Percentiles rank a stretch among this genome's conserved stretches.
Conservation (phyloP, 2,888 invertebrate genomes). For the Andricus quercusramuli region DNA sequence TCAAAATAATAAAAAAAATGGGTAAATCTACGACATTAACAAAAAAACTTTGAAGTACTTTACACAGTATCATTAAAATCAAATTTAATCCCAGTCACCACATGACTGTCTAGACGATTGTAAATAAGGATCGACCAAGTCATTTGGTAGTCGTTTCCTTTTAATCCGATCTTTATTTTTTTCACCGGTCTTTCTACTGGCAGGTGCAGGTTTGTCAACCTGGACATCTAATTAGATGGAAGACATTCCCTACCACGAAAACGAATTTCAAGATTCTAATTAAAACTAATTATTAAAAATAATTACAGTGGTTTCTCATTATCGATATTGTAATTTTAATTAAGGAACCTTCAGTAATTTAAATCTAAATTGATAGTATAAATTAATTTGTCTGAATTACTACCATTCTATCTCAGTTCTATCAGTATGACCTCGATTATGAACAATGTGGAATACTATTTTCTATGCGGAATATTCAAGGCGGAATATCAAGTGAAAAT, state of each 20-base stretch:
- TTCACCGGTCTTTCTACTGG: constrained; percentile 5
- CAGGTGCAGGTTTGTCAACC: constrained; percentile 36
- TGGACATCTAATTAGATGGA: constrained; percentile 33
- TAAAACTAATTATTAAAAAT: constrained; percentile 28
- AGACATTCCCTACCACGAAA: background rate
- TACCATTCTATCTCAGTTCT: too few relatives aligned
- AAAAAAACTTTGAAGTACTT: background rate
- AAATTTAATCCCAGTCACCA: constrained; percentile 12
- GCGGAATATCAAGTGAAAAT: too few relatives aligned
- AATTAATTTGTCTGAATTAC: background rate
- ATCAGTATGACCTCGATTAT: too few relatives aligned
- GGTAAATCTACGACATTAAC: background rate
- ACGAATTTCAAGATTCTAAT: constrained; percentile 12
- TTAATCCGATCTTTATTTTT: constrained; percentile 38
- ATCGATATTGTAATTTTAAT: background rate
- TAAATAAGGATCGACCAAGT: constrained; percentile 35
- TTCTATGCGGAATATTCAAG: too few relatives aligned
- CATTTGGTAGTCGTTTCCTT: constrained; percentile 30
- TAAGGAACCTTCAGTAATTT: background rate
- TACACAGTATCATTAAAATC: constrained; percentile 47
- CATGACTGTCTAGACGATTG: constrained; percentile 28
- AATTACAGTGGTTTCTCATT: background rate
- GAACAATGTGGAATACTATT: too few relatives aligned
- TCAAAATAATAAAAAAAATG: background rate
- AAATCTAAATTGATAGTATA: background rate